phyloP scores from a whole-genome alignment of 2,113 vertebrate genomes.

The Orycteropus afer region DNA sequence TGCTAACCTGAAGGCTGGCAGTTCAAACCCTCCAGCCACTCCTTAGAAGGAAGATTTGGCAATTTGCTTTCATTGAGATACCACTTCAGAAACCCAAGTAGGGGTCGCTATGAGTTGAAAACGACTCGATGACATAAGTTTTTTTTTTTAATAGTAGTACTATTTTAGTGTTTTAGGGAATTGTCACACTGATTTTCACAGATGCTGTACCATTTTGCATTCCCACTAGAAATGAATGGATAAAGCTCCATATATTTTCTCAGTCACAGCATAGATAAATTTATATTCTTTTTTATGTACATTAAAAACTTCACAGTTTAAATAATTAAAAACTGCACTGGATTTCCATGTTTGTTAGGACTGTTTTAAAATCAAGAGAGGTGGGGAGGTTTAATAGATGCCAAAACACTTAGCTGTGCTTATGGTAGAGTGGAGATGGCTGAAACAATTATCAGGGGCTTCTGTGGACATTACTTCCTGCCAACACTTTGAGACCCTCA shows the following conservation, averaged over 20 bases:
- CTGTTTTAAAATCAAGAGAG: neutral
- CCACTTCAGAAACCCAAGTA: no score
- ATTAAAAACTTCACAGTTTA: neutral
- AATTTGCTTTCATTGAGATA: no score
- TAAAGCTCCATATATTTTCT: neutral
- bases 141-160: no score
- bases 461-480: neutral
- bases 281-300: neutral
- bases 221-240: no score
- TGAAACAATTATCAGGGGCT: neutral
- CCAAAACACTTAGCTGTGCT: neutral
- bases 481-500: neutral
- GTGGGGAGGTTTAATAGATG: neutral
- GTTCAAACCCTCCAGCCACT: no score
- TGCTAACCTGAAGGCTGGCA: no score
- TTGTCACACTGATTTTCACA: no score
- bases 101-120: no score
- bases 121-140: no score
- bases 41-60: no score
- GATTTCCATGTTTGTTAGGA: neutral
- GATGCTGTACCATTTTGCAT: no score
- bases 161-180: no score
- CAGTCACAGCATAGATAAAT: neutral
- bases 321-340: neutral
- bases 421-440: accelerated